A percentile compares a stretch with the other conserved stretches of the same genome.
Evolutionary conservation across 2,113 vertebrate species (phyloP).

Genomic region (Crotophaga sulcirostris): DNA sequence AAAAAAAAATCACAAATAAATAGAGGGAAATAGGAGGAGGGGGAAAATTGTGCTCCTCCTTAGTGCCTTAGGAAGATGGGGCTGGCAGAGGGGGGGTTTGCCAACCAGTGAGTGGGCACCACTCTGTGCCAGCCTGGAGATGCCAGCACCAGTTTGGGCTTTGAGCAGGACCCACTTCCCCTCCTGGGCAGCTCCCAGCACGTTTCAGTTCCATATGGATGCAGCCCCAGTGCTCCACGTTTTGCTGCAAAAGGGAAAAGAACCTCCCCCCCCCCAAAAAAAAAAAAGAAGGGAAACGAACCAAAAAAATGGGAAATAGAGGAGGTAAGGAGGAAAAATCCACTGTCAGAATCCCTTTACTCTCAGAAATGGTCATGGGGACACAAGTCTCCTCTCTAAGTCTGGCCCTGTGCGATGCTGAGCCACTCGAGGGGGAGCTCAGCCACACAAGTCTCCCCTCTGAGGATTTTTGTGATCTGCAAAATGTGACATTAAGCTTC

Average conservation of each 20-base stretch:
- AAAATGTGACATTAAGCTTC: neutral
- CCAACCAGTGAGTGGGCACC: neutral
- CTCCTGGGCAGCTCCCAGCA: neutral
- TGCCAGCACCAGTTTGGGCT: neutral
- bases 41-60: accelerated
- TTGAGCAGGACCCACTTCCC: neutral
- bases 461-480: neutral
- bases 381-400: neutral
- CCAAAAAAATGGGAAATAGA: too few species aligned
- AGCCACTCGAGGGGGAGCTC: neutral
- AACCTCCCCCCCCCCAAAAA: too few species aligned
- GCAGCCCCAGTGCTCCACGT: neutral
- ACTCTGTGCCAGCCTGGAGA: neutral
- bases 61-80: neutral
- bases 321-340: neutral
- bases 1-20: neutral
- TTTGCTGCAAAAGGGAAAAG: neutral
- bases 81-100: neutral
- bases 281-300: neutral
- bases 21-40: neutral
- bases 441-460: neutral
- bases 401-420: neutral
- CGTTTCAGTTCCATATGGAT: neutral
- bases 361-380: neutral
- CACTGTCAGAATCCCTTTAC: neutral